These are phyloP conservation scores for Gisinianus flammeolus DNA, from an alignment of 2,888 invertebrate species.

Conservation along the genomic window DNA sequence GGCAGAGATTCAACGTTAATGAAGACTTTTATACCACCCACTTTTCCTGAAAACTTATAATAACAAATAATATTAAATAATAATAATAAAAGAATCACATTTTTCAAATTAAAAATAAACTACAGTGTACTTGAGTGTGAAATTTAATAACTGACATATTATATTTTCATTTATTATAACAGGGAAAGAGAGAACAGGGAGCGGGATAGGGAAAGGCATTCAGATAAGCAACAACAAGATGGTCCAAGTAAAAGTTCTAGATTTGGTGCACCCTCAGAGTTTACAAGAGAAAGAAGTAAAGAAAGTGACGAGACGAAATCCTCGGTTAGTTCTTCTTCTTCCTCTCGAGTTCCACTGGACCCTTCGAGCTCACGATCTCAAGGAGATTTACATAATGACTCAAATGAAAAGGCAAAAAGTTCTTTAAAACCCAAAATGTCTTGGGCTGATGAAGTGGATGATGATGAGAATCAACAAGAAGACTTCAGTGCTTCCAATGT, in stretches of 20 bases:
- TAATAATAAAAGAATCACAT: not conserved
- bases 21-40: constrained; percentile 42
- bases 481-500: not conserved
- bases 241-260: constrained; percentile 15
- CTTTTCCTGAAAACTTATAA: constrained; percentile 29
- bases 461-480: constrained; percentile 45
- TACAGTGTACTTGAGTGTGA: not conserved
- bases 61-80: not conserved
- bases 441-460: constrained; percentile 58
- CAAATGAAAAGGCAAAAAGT: not conserved
- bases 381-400: constrained; percentile 12
- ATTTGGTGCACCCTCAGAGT: constrained; percentile 7
- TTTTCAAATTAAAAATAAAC: not conserved
- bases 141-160: no score
- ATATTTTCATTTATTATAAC: not conserved
- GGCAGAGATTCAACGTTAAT: constrained; percentile 19
- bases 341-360: not conserved
- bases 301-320: constrained; percentile 29
- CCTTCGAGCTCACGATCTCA: not conserved
- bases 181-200: not conserved
- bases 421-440: constrained; percentile 41
- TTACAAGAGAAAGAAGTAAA: constrained; percentile 25
- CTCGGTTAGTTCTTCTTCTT: constrained; percentile 9
- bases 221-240: constrained; percentile 20
- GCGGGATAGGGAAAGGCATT: not conserved